phyloP scores from a whole-genome alignment of 2,113 vertebrate species.

The Macaca fascicularis region T2T-MFA8v1.1 NC_088375.1:115455001-115455500 shows the following conservation, averaged over 20 bases:
- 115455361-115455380: background rate
- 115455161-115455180: background rate
- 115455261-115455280: background rate
- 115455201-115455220: background rate
- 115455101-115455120: background rate
- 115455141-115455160: background rate
- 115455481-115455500: background rate
- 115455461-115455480: background rate
- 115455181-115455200: background rate
- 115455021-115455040: background rate
- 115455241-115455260: background rate
- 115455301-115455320: background rate
- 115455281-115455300: background rate
- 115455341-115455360: background rate
- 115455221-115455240: background rate
- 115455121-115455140: background rate
- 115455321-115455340: background rate
- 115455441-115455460: background rate
- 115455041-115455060: background rate
- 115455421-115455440: background rate
- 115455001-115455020: background rate
- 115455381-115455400: accelerated
- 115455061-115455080: background rate
- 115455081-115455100: background rate
- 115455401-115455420: background rate